phyloP scores from a whole-genome alignment of 2,797 vertebrate genomes.

The Mionectes olivaceus region DNA sequence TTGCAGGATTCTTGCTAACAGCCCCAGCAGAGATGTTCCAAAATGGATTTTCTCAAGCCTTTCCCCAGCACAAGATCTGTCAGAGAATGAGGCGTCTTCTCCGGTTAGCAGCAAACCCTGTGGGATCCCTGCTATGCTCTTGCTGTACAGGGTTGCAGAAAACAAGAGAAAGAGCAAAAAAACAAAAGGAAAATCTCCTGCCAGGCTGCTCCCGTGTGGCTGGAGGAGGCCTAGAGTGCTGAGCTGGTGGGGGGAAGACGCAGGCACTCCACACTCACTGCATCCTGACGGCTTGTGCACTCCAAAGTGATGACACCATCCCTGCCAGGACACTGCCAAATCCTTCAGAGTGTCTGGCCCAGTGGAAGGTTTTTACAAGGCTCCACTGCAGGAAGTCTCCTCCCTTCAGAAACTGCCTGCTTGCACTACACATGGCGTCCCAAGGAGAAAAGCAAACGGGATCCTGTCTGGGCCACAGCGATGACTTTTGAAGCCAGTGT shows the following conservation, averaged over 20 bases:
- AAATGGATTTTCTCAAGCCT: neutral
- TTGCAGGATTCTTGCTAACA: neutral
- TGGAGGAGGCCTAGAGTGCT: neutral
- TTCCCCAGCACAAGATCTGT: neutral
- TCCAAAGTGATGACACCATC: neutral
- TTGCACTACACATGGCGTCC: accelerated
- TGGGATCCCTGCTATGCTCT: neutral
- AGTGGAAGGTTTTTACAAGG: neutral
- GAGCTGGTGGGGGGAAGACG: neutral
- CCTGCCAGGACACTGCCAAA: neutral
- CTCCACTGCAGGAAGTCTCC: neutral
- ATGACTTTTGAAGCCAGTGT: neutral
- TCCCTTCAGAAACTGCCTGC: neutral
- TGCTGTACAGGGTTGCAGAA: neutral
- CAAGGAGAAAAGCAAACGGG: accelerated
- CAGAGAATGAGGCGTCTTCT: neutral
- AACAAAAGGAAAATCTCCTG: neutral
- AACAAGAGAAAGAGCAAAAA: neutral
- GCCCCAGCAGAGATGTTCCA: neutral
- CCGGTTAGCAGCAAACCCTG: neutral
- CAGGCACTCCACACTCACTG: neutral
- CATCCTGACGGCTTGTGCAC: neutral
- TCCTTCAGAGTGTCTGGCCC: neutral
- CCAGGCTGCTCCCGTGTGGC: neutral
- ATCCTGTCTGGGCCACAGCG: accelerated